phyloP scores from a whole-genome alignment of 2,888 invertebrate species.

The Parnassius apollo region DNA sequence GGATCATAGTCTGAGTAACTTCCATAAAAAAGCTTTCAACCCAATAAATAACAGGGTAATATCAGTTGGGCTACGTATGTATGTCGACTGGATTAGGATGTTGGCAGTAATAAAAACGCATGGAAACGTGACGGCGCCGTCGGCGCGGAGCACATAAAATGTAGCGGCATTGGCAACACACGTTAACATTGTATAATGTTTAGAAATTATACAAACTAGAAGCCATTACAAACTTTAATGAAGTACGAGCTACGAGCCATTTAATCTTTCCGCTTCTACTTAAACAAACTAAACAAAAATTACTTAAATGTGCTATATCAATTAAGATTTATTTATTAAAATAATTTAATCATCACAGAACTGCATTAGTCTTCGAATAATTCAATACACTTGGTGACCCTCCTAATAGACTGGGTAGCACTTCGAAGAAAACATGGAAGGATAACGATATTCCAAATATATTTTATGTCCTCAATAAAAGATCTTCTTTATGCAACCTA shows the following conservation, averaged over 20 bases:
- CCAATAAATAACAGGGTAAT: conserved; percentile 14
- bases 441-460: too few species aligned
- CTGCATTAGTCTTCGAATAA: too few species aligned
- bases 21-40: conserved; percentile 19
- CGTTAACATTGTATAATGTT: conserved; percentile 11
- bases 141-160: conserved; percentile 8
- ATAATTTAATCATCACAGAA: too few species aligned
- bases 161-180: conserved; percentile 10
- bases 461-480: too few species aligned
- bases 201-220: conserved; percentile 3
- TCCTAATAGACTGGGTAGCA: too few species aligned
- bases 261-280: background rate
- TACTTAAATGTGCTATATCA: background rate
- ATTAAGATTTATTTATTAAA: too few species aligned
- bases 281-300: conserved; percentile 3
- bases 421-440: too few species aligned
- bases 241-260: background rate
- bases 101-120: conserved; percentile 6
- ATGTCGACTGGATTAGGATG: conserved; percentile 2
- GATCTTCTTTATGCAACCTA: too few species aligned
- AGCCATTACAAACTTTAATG: background rate
- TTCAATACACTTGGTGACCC: too few species aligned
- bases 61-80: conserved; percentile 9
- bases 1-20: background rate
- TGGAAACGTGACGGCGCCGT: conserved; percentile 8